These are phyloP conservation scores for Origma solitaria DNA, from an alignment of 2,113 vertebrate species.

Conservation along the genomic window DNA sequence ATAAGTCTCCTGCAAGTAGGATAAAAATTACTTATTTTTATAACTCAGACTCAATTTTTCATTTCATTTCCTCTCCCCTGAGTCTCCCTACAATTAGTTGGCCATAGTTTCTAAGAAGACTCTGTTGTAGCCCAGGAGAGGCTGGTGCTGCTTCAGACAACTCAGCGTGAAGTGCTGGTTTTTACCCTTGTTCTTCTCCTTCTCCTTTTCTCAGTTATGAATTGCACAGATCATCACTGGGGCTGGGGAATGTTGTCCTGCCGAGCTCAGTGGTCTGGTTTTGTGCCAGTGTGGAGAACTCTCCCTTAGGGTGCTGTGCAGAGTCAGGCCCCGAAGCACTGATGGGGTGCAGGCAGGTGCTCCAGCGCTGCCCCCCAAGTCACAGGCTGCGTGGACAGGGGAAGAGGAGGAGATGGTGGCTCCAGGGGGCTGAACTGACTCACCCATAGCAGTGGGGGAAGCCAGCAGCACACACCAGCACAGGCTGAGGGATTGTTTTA, in stretches of 20 bases:
- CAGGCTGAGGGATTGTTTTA: neutral
- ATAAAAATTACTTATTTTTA: constrained; percentile 81
- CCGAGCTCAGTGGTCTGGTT: neutral
- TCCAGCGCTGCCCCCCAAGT: neutral
- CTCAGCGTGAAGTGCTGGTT: neutral
- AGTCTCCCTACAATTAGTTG: constrained; percentile 73
- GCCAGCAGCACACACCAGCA: neutral
- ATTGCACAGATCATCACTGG: neutral
- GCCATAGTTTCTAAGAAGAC: constrained; percentile 42
- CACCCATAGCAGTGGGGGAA: neutral
- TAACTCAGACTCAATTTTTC: constrained; percentile 76
- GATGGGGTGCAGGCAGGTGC: neutral
- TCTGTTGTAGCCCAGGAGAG: neutral
- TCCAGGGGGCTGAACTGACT: neutral
- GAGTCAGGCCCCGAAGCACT: neutral
- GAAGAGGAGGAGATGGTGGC: neutral
- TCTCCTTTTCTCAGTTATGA: neutral
- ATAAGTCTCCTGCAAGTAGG: constrained; percentile 76
- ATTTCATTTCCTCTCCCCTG: constrained; percentile 74
- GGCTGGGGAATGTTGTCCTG: neutral
- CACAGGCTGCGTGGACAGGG: neutral
- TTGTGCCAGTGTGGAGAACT: neutral
- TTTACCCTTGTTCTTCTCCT: neutral
- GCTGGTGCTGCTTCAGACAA: neutral
- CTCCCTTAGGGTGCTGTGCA: neutral